Conservation (phyloP, 2,888 invertebrate genomes). For the Nasonovia ribisnigri region DNA sequence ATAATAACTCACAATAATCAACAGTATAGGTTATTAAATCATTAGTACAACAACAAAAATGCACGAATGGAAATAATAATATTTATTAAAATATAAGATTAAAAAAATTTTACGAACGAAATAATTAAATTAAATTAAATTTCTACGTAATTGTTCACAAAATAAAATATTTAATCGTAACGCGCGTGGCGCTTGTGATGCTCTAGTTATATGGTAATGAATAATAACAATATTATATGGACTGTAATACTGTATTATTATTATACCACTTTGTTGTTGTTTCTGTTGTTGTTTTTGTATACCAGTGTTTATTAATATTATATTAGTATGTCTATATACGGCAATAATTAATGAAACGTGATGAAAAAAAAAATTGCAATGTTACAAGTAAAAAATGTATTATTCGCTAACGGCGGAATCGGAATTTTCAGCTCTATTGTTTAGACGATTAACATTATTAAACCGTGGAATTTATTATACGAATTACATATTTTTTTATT, state of each 20-base stretch:
- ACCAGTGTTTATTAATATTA: not conserved
- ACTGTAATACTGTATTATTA: not conserved
- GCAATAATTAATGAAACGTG: not conserved
- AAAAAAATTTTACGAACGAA: not conserved
- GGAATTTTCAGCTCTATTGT: not conserved
- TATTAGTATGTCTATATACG: not conserved
- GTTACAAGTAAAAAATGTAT: not conserved
- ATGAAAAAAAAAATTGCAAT: not conserved
- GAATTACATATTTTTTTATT: not conserved
- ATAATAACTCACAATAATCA: not conserved
- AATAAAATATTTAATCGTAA: not conserved
- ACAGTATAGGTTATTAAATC: not conserved
- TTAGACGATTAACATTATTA: not conserved
- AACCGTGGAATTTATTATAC: not conserved
- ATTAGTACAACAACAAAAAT: not conserved
- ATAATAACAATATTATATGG: not conserved
- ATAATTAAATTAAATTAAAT: conserved; percentile 26
- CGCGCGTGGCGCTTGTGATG: not conserved
- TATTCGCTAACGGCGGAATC: not conserved
- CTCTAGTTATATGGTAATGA: not conserved
- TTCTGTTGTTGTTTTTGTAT: not conserved
- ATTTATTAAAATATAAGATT: not conserved
- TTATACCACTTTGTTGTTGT: not conserved
- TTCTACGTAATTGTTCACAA: not conserved
- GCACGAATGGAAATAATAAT: not conserved